These are phyloP conservation scores for Lycocerus yunnanus DNA, from an alignment of 2,888 invertebrate genomes.

Conservation along the genomic window DNA sequence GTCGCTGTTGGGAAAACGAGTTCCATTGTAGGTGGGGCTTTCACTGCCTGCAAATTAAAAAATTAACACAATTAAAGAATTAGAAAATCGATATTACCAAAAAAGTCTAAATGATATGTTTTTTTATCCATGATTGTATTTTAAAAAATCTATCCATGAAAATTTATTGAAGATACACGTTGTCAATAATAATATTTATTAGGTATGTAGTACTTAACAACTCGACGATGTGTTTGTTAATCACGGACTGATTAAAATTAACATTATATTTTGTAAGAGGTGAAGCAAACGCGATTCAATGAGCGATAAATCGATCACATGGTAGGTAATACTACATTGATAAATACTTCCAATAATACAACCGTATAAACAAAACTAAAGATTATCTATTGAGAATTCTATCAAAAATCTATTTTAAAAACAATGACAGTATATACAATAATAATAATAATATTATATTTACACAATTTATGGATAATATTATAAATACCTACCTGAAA, in stretches of 20 bases:
- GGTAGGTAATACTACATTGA: background rate
- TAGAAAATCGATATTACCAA: background rate
- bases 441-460: too few relatives aligned
- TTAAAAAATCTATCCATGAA: background rate
- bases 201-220: background rate
- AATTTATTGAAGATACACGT: background rate
- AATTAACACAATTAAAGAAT: background rate
- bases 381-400: background rate
- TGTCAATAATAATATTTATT: too few relatives aligned
- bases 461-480: too few relatives aligned
- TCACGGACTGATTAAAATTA: background rate
- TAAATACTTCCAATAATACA: background rate
- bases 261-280: background rate
- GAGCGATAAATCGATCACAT: background rate
- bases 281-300: background rate
- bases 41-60: conserved; percentile 67
- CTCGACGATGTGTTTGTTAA: background rate
- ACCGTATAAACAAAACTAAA: background rate
- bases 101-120: background rate
- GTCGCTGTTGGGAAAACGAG: conserved; percentile 57
- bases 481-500: too few relatives aligned
- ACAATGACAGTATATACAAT: background rate
- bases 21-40: conserved; percentile 64
- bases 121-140: background rate
- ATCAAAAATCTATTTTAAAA: background rate